phyloP scores from a whole-genome alignment of 2,113 vertebrate species.

The Serilophus lunatus region DNA sequence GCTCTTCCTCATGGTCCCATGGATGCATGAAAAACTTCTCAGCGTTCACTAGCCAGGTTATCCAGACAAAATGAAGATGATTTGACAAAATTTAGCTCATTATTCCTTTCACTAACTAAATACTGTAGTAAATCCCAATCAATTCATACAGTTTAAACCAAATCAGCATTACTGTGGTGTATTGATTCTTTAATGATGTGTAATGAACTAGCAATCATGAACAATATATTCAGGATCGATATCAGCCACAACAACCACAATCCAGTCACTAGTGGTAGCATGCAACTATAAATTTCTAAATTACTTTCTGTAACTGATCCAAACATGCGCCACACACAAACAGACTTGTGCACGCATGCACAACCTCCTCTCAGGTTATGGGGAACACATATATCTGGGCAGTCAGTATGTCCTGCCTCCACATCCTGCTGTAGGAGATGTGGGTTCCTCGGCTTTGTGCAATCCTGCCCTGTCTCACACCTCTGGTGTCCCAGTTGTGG shows the following conservation, averaged over 20 bases:
- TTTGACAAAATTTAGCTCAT: neutral
- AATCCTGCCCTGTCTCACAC: neutral
- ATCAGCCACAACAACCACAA: neutral
- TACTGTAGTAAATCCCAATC: neutral
- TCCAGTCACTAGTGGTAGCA: neutral
- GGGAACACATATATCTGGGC: fast-evolving
- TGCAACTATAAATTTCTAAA: neutral
- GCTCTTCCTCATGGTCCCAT: neutral
- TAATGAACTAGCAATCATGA: neutral
- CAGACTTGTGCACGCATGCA: neutral
- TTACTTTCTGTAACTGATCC: neutral
- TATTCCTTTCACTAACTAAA: neutral
- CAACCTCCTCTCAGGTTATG: neutral
- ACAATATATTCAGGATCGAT: neutral
- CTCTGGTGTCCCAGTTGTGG: too few species aligned
- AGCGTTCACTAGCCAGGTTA: neutral
- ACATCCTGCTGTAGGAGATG: neutral
- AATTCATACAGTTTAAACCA: neutral
- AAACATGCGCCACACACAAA: neutral
- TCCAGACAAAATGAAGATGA: neutral
- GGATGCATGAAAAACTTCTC: neutral
- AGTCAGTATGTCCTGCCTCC: fast-evolving
- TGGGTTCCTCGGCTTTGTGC: neutral
- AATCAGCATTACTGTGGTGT: neutral
- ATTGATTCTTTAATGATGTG: neutral